A percentile compares a stretch with the other conserved stretches of the same genome.
Conservation (phyloP, 2,888 invertebrate genomes). For the Polydrusus tereticollis region DNA sequence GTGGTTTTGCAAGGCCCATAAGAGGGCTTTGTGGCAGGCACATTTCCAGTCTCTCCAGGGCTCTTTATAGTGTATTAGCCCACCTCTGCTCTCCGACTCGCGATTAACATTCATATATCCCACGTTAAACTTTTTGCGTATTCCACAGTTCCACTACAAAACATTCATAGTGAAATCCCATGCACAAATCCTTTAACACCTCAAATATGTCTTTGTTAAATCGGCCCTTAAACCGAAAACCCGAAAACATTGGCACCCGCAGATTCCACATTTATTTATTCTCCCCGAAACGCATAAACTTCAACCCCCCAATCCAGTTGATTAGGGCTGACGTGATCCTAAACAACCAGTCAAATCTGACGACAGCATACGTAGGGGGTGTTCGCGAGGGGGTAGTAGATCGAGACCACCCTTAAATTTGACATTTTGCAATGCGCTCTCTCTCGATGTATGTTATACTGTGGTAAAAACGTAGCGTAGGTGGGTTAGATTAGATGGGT, state of each 20-base stretch:
- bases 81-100: no score
- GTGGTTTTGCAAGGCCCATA: no score
- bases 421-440: slow-evolving; percentile 34
- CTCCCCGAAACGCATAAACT: slow-evolving; percentile 31
- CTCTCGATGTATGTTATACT: slow-evolving; percentile 14
- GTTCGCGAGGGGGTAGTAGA: slow-evolving; percentile 26
- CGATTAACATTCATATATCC: no score
- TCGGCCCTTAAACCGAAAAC: slow-evolving; percentile 4
- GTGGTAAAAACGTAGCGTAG: background rate
- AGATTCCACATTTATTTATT: slow-evolving; percentile 9
- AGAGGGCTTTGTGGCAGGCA: no score
- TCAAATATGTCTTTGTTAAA: background rate
- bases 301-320: slow-evolving; percentile 19
- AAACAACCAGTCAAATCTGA: slow-evolving; percentile 45
- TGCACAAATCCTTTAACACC: background rate
- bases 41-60: no score
- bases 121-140: no score
- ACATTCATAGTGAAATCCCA: no score
- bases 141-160: no score
- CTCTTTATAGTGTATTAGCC: no score
- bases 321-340: slow-evolving; percentile 39
- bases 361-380: slow-evolving; percentile 21
- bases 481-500: background rate
- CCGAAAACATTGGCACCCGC: slow-evolving; percentile 21
- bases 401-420: slow-evolving; percentile 27